Conservation (phyloP, 2,113 vertebrate genomes). For the Hyla sarda region DNA sequence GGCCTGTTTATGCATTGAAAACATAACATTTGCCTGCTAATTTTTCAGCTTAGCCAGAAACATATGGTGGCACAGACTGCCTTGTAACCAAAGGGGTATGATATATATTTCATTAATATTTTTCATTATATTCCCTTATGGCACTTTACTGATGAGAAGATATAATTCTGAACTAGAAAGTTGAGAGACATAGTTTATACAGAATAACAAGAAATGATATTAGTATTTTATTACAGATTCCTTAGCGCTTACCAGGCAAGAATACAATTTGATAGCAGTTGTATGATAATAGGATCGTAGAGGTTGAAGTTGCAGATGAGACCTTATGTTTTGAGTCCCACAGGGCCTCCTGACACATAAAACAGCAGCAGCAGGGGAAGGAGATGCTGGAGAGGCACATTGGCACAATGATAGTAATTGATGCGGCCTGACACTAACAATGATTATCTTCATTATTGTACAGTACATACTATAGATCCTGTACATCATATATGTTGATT, state of each 20-base stretch:
- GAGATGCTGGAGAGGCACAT: neutral
- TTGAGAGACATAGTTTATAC: neutral
- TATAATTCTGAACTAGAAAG: neutral
- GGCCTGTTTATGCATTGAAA: slow-evolving; percentile 2
- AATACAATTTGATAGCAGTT: neutral
- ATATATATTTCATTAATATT: slow-evolving; percentile 31
- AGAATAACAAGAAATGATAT: neutral
- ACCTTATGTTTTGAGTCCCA: neutral
- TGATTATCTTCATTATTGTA: neutral
- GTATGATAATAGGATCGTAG: neutral
- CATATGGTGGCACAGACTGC: slow-evolving; percentile 27
- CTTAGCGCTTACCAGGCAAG: neutral
- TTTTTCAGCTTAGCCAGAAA: slow-evolving; percentile 8
- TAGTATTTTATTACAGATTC: neutral
- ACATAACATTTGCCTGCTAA: slow-evolving; percentile 7
- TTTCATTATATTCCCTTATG: slow-evolving; percentile 24
- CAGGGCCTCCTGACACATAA: neutral
- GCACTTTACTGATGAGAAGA: slow-evolving; percentile 7
- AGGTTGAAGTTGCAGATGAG: neutral
- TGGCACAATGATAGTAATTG: neutral
- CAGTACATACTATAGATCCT: neutral
- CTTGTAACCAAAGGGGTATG: slow-evolving; percentile 14
- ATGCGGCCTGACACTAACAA: neutral
- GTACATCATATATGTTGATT: neutral
- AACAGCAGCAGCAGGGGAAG: neutral